Conservation (phyloP, 2,888 invertebrate genomes). For the Drosophila affinis region DNA sequence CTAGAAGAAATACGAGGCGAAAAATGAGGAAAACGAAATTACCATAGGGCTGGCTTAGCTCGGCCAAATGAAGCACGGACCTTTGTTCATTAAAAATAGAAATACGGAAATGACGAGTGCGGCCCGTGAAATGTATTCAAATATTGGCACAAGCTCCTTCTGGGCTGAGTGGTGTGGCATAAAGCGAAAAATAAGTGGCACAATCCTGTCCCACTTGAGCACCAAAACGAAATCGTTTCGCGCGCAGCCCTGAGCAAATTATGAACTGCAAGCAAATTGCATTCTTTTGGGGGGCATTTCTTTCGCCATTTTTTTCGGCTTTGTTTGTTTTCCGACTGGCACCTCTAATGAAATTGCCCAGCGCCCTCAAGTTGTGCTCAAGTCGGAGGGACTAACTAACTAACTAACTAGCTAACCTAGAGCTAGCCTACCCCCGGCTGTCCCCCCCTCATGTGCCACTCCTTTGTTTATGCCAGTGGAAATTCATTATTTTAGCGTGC, state of each 20-base stretch:
- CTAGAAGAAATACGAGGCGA: neutral
- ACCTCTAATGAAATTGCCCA: slow-evolving; percentile 31
- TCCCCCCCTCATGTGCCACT: neutral
- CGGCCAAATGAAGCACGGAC: slow-evolving; percentile 27
- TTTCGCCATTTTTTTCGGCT: neutral
- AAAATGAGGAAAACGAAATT: slow-evolving; percentile 32
- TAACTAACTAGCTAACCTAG: slow-evolving; percentile 9
- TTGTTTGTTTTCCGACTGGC: neutral
- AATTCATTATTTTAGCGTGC: slow-evolving; percentile 49
- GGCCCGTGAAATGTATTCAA: neutral
- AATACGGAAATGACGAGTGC: slow-evolving; percentile 2
- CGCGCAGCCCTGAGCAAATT: slow-evolving; percentile 30
- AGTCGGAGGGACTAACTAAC: slow-evolving; percentile 17
- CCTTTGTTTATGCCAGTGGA: slow-evolving; percentile 41
- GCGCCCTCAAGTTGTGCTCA: slow-evolving; percentile 19
- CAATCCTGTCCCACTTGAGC: too few species aligned
- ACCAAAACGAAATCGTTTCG: neutral
- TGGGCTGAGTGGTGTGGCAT: neutral
- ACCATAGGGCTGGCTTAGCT: slow-evolving; percentile 39
- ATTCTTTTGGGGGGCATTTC: slow-evolving; percentile 11
- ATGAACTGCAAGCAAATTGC: slow-evolving; percentile 24
- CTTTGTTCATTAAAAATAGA: slow-evolving; percentile 34
- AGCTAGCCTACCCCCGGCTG: neutral
- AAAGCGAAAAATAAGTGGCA: neutral
- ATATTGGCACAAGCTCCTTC: neutral